A percentile compares a stretch with the other conserved stretches of the same genome.
Evolutionary conservation across 2,797 vertebrate species (phyloP).

Genomic region (Vipera latastei): DNA sequence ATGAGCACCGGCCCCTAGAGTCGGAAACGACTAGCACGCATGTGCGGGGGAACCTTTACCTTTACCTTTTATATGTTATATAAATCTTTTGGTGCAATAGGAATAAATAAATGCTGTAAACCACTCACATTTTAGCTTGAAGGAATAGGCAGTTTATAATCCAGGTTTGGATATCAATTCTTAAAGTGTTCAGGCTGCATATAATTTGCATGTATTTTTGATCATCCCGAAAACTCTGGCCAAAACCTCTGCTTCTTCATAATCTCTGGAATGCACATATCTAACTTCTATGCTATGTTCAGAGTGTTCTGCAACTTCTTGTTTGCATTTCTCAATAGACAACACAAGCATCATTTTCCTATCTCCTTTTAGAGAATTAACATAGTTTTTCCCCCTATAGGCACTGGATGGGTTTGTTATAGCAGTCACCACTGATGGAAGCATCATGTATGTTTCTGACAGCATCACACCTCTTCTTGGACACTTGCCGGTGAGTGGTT

Average conservation of each 20-base stretch:
- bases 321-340: background rate
- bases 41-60: too few relatives aligned
- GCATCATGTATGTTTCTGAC: slow-evolving; percentile 81
- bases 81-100: background rate
- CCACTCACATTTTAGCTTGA: background rate
- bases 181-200: background rate
- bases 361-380: background rate
- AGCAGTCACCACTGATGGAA: slow-evolving; percentile 77
- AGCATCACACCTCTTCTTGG: slow-evolving; percentile 80
- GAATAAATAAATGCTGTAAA: background rate
- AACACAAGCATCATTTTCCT: background rate
- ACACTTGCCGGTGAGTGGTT: slow-evolving; percentile 77
- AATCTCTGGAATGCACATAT: background rate
- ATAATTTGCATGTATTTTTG: background rate
- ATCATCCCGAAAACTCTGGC: background rate
- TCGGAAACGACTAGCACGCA: too few relatives aligned
- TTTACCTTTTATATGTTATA: background rate
- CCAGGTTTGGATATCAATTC: background rate
- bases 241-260: background rate
- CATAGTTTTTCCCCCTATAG: slow-evolving; percentile 58
- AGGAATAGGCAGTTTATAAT: background rate
- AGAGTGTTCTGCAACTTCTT: background rate
- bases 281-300: background rate
- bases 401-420: slow-evolving; percentile 81
- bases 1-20: too few relatives aligned